A percentile compares a stretch with the other conserved stretches of the same genome.
Conservation (phyloP, 2,797 vertebrate species). For the Triplophysa bombifrons region DNA sequence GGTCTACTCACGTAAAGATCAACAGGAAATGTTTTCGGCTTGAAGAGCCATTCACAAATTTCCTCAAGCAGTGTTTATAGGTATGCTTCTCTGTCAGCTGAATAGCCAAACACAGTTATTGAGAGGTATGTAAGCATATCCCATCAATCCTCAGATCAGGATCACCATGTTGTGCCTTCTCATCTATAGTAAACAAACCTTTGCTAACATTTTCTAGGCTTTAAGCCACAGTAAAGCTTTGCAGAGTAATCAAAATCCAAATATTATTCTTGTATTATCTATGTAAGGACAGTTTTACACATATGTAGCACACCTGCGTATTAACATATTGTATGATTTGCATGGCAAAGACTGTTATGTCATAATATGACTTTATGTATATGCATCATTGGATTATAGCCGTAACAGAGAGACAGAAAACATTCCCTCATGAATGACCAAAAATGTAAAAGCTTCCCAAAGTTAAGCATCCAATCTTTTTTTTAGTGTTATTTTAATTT, state of each 20-base stretch:
- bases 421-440: slow-evolving; percentile 9
- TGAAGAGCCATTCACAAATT: slow-evolving; percentile 49
- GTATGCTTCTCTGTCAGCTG: slow-evolving; percentile 43
- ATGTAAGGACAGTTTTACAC: slow-evolving; percentile 14
- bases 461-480: not conserved
- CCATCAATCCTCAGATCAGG: slow-evolving; percentile 66
- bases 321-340: not conserved
- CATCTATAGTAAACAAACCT: slow-evolving; percentile 59
- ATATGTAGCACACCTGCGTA: not conserved
- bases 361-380: not conserved
- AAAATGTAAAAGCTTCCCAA: not conserved
- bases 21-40: not conserved
- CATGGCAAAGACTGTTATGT: slow-evolving; percentile 33
- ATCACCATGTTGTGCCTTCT: slow-evolving; percentile 78
- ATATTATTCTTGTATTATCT: slow-evolving; percentile 65
- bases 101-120: not conserved
- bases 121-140: not conserved
- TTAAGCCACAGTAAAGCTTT: slow-evolving; percentile 59
- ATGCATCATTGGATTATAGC: not conserved
- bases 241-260: slow-evolving; percentile 62
- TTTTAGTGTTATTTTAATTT: not conserved
- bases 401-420: not conserved
- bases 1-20: slow-evolving; percentile 88
- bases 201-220: slow-evolving; percentile 27
- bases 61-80: slow-evolving; percentile 59